phyloP scores from a whole-genome alignment of 2,113 vertebrate genomes.

The Lamprologus callipterus region DNA sequence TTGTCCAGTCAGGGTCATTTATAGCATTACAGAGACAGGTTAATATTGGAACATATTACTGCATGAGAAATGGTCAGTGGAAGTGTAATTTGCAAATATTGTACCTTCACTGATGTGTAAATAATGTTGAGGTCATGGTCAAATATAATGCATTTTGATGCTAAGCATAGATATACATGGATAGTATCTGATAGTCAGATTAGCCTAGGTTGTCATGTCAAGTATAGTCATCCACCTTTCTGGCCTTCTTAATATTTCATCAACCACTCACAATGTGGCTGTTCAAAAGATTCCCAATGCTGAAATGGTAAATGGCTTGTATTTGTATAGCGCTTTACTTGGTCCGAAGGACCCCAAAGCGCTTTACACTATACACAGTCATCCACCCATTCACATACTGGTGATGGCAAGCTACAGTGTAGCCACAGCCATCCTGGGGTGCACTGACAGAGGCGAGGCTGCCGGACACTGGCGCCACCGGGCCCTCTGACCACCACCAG shows the following conservation, averaged over 20 bases:
- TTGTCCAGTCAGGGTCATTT: neutral
- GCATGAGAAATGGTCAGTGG: neutral
- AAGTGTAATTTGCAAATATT: neutral
- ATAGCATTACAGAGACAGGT: neutral
- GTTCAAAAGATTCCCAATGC: neutral
- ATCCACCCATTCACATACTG: too few relatives aligned
- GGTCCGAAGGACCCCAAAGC: too few relatives aligned
- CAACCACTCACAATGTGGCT: neutral
- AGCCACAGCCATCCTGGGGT: too few relatives aligned
- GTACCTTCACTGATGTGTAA: neutral
- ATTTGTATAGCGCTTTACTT: too few relatives aligned
- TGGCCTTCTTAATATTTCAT: neutral
- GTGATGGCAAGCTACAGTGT: too few relatives aligned
- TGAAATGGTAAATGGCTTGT: neutral
- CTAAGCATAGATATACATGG: neutral
- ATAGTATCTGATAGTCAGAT: neutral
- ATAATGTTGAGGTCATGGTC: neutral
- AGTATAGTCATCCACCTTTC: neutral
- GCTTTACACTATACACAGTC: too few relatives aligned
- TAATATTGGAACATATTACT: neutral
- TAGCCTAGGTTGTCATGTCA: neutral
- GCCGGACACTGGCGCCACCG: too few relatives aligned
- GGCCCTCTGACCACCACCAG: too few relatives aligned
- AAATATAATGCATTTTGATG: neutral
- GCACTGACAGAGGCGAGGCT: too few relatives aligned